These are phyloP conservation scores for Nothocercus nigrocapillus DNA, from an alignment of 2,113 vertebrate species.

Conservation along the genomic window DNA sequence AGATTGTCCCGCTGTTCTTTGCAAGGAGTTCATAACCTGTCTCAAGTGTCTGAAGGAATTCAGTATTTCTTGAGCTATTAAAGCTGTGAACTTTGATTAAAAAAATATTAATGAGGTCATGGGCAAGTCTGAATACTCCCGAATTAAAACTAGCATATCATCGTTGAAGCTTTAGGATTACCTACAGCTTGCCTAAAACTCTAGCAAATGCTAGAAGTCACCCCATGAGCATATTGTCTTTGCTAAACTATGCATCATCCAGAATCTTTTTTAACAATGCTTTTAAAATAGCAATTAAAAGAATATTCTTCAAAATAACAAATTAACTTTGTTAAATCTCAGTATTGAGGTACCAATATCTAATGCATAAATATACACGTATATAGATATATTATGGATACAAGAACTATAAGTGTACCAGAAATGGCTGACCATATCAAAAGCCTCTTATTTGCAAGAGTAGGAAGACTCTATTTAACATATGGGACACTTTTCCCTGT, in stretches of 20 bases:
- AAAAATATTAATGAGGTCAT: not conserved
- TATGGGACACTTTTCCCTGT: not conserved
- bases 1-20: not conserved
- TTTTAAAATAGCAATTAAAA: not conserved
- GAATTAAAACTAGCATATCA: not conserved
- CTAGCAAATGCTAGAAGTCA: not conserved
- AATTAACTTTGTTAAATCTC: not conserved
- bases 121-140: not conserved
- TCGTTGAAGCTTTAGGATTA: not conserved
- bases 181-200: not conserved
- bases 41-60: not conserved
- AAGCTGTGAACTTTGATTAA: not conserved
- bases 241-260: not conserved
- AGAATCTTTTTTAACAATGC: not conserved
- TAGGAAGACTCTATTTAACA: not conserved
- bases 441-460: not conserved
- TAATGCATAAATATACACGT: not conserved
- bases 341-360: not conserved
- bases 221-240: not conserved
- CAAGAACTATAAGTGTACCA: not conserved
- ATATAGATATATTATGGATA: not conserved
- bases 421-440: not conserved
- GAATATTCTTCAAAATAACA: not conserved
- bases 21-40: not conserved
- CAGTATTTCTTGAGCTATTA: not conserved